A percentile compares a stretch with the other conserved stretches of the same genome.
phyloP scores from a whole-genome alignment of 2,888 invertebrate genomes.

The Quadroppia sp. region DNA sequence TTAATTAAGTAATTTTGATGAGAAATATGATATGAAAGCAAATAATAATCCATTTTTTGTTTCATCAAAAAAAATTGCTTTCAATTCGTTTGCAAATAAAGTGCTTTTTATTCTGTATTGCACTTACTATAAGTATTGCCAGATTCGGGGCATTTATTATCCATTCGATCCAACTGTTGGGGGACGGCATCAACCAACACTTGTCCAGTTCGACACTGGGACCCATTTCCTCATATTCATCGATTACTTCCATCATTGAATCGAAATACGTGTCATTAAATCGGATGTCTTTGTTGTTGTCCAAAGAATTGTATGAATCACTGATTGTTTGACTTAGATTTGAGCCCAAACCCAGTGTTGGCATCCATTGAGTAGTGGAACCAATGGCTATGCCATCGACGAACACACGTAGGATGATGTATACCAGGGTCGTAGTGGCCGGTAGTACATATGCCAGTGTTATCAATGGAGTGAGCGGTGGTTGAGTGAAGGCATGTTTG shows the following conservation, averaged over 20 bases:
- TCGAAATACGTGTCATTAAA: not conserved
- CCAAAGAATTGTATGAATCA: not conserved
- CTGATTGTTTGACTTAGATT: constrained; percentile 7
- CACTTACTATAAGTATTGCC: constrained; percentile 46
- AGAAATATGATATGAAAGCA: not conserved
- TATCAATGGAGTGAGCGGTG: constrained; percentile 41
- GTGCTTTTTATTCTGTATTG: too few species aligned
- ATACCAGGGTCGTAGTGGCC: constrained; percentile 36
- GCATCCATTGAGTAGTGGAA: not conserved
- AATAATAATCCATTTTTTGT: not conserved
- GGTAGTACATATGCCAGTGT: constrained; percentile 42
- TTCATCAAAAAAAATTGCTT: not conserved
- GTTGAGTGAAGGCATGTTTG: constrained; percentile 42
- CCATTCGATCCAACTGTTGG: constrained; percentile 46
- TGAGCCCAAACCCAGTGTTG: not conserved
- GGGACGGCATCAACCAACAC: constrained; percentile 44
- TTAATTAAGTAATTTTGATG: not conserved
- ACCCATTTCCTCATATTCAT: constrained; percentile 36
- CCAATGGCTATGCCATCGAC: constrained; percentile 5
- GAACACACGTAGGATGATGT: constrained; percentile 20
- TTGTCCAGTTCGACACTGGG: constrained; percentile 33
- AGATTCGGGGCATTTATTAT: constrained; percentile 48
- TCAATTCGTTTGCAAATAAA: too few species aligned
- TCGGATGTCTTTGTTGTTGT: not conserved
- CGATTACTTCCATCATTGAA: constrained; percentile 12